Percentiles rank a stretch among this genome's conserved stretches.
phyloP scores from a whole-genome alignment of 2,797 vertebrate species.

The Cryptoprocta ferox region DNA sequence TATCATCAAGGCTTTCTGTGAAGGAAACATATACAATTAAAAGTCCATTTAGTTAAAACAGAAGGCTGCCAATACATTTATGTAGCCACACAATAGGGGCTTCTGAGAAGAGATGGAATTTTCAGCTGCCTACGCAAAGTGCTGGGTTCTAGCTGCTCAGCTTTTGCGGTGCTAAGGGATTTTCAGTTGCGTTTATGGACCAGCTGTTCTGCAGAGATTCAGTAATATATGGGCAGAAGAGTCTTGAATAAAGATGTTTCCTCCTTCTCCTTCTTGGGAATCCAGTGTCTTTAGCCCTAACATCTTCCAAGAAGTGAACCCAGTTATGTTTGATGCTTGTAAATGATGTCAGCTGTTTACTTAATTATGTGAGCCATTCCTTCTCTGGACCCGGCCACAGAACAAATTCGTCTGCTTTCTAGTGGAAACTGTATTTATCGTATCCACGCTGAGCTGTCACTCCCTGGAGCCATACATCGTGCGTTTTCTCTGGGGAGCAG shows the following conservation, averaged over 20 bases:
- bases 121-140: constrained; percentile 55
- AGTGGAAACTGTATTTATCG: not conserved
- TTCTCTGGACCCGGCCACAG: not conserved
- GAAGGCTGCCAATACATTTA: constrained; percentile 56
- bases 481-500: not conserved
- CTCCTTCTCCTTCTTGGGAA: not conserved
- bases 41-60: constrained; percentile 70
- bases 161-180: constrained; percentile 68
- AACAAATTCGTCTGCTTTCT: not conserved
- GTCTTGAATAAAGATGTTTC: constrained; percentile 47
- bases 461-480: not conserved
- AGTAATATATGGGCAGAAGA: constrained; percentile 34
- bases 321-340: not conserved
- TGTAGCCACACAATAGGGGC: constrained; percentile 44
- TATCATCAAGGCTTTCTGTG: constrained; percentile 23
- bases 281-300: constrained; percentile 13
- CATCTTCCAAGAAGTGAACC: constrained; percentile 1
- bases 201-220: constrained; percentile 62
- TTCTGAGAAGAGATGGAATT: constrained; percentile 52
- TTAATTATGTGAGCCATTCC: not conserved
- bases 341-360: not conserved
- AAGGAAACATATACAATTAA: constrained; percentile 63
- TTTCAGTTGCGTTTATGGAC: constrained; percentile 46
- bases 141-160: not conserved
- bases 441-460: not conserved